Conservation (phyloP, 1,140 invertebrate species). For the Bombyx mori region DNA sequence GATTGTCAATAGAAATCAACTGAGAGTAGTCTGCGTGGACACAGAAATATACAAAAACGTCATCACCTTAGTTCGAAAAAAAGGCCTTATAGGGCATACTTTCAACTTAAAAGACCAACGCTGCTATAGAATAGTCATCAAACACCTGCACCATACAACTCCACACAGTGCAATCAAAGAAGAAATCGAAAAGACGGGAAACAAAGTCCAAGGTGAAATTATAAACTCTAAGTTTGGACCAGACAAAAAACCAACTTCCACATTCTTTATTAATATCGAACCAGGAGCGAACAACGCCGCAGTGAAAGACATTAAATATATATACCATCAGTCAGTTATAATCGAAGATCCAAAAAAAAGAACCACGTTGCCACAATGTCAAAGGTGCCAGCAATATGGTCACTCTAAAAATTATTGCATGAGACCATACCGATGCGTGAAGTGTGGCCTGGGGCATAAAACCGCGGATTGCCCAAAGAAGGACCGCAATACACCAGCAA, state of each 20-base stretch:
- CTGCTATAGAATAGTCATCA: background rate
- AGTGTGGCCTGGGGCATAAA: background rate
- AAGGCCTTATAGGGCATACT: background rate
- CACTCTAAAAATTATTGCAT: slow-evolving; percentile 4
- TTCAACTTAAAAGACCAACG: background rate
- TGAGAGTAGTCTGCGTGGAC: background rate
- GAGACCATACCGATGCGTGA: slow-evolving; percentile 1
- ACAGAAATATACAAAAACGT: background rate
- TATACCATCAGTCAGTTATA: background rate
- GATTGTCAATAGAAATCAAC: background rate
- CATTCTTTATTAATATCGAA: slow-evolving; percentile 1
- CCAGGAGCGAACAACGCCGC: background rate
- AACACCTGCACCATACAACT: background rate
- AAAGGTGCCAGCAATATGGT: slow-evolving; percentile 3
- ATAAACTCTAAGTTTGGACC: background rate
- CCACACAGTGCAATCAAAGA: background rate
- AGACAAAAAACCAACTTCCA: slow-evolving; percentile 4
- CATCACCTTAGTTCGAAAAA: background rate
- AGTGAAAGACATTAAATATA: background rate
- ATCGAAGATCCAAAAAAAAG: slow-evolving; percentile 4
- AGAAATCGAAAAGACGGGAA: slow-evolving; percentile 3
- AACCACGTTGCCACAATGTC: background rate
- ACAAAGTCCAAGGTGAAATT: background rate
- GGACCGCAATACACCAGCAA: background rate
- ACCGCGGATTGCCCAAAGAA: background rate